Conservation (phyloP, 1,140 invertebrate species). For the Diabrotica virgifera region DNA sequence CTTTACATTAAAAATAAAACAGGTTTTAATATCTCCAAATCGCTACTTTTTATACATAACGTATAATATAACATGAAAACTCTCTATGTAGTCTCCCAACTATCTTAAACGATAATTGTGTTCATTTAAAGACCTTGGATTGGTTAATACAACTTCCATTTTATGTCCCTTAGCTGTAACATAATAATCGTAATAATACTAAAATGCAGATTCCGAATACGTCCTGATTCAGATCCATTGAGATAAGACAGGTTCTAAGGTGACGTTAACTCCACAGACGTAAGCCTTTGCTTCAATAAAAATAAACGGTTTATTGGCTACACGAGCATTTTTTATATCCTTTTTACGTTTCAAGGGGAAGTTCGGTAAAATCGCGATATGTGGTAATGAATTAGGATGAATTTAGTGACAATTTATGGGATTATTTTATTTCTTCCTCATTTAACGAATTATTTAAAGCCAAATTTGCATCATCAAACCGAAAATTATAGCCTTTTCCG, state of each 20-base stretch:
- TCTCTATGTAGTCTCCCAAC: not conserved
- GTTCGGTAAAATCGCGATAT: no score
- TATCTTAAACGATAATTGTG: not conserved
- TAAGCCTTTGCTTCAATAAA: not conserved
- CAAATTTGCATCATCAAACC: no score
- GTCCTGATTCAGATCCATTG: not conserved
- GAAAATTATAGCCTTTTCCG: no score
- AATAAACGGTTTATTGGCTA: not conserved
- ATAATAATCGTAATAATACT: not conserved
- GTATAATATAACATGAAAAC: no score
- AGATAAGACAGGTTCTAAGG: not conserved
- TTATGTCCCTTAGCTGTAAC: constrained; percentile 2
- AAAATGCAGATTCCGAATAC: constrained; percentile 1
- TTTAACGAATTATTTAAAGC: no score
- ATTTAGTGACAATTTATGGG: no score
- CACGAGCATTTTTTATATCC: not conserved
- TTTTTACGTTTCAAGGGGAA: no score
- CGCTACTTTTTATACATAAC: no score
- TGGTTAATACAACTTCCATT: constrained; percentile 1
- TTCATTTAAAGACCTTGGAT: not conserved
- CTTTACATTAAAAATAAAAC: no score
- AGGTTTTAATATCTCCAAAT: no score
- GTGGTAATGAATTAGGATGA: no score
- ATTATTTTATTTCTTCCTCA: no score
- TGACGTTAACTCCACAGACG: not conserved